Percentiles rank a stretch among this genome's conserved stretches.
phyloP scores from a whole-genome alignment of 2,113 vertebrate species.

The Ceyx margarethae region DNA sequence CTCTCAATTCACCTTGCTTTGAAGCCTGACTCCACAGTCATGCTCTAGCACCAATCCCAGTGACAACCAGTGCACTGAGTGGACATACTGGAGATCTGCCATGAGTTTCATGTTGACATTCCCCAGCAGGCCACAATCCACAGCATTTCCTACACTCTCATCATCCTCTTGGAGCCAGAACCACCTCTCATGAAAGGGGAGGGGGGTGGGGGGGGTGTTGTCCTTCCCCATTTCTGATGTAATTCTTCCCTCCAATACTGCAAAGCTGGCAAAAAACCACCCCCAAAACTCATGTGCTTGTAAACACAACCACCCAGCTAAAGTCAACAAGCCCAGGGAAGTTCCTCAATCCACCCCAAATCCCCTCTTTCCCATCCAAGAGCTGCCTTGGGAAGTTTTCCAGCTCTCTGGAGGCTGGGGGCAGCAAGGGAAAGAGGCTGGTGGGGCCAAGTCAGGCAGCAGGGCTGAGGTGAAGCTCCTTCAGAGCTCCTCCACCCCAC shows the following conservation, averaged over 20 bases:
- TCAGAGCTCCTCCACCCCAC: background rate
- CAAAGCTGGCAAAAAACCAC: background rate
- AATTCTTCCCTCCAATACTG: background rate
- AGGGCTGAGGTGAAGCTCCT: background rate
- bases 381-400: background rate
- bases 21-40: background rate
- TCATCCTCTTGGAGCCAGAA: background rate
- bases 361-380: background rate
- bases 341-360: background rate
- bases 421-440: background rate
- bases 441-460: background rate
- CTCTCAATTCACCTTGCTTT: background rate
- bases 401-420: background rate
- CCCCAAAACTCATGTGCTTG: fast-evolving
- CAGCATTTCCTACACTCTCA: background rate
- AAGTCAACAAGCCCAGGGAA: background rate
- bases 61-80: background rate
- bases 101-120: background rate
- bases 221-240: background rate
- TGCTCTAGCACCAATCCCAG: background rate
- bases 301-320: background rate
- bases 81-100: background rate
- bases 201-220: background rate
- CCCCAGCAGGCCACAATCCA: background rate
- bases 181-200: background rate